Conservation (phyloP, 2,113 vertebrate species). For the Nothobranchius furzeri region DNA sequence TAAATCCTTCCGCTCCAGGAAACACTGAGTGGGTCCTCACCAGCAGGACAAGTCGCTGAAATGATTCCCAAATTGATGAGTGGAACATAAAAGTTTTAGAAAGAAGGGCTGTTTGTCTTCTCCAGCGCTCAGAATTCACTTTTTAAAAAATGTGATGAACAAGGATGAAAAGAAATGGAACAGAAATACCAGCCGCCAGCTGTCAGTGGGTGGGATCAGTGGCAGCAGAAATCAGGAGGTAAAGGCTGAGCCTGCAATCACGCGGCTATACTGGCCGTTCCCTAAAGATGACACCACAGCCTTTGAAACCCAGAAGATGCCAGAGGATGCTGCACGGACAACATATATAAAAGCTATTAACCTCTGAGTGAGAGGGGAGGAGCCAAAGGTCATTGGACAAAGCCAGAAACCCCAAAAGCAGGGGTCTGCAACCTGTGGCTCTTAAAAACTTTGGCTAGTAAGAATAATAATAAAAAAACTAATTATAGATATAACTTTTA, state of each 20-base stretch:
- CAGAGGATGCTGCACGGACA: no score
- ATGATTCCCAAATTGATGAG: neutral
- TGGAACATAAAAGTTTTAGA: neutral
- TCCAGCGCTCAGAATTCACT: neutral
- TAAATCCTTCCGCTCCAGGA: neutral
- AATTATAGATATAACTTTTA: no score
- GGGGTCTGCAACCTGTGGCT: no score
- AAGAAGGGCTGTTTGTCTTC: neutral
- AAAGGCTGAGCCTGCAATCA: neutral
- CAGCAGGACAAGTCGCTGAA: neutral
- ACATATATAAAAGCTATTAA: no score
- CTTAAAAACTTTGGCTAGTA: no score
- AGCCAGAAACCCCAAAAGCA: no score
- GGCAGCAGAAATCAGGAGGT: slow-evolving; percentile 3
- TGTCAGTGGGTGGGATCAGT: neutral
- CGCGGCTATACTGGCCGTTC: neutral
- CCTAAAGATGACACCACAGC: neutral
- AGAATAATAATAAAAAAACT: no score
- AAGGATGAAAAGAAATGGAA: neutral
- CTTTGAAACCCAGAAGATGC: no score
- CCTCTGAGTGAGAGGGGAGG: no score
- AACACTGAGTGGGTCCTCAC: neutral
- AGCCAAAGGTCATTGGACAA: no score
- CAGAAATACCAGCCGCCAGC: neutral
- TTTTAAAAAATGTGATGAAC: neutral